Percentiles rank a stretch among this genome's conserved stretches.
Evolutionary conservation across 2,888 invertebrate genomes (phyloP).

Genomic region (Cecidostiba fungosa): DNA sequence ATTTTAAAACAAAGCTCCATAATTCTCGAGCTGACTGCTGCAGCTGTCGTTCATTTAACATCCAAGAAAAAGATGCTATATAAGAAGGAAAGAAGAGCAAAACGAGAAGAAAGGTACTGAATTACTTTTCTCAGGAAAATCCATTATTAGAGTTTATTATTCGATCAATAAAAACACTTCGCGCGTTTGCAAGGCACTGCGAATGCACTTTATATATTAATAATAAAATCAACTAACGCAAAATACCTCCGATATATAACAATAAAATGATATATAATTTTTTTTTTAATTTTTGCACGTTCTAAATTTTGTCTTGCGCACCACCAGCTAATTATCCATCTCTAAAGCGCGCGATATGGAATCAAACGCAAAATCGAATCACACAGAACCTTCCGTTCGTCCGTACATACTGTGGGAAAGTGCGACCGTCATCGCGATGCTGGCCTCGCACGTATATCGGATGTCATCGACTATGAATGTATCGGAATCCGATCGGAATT

Average conservation of each 20-base stretch:
- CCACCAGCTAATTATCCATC: not conserved
- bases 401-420: slow-evolving; percentile 32
- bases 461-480: slow-evolving; percentile 64
- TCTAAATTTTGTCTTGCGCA: not conserved
- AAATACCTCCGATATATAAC: not conserved
- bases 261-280: no score
- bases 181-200: not conserved
- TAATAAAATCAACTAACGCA: not conserved
- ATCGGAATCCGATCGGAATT: slow-evolving; percentile 71
- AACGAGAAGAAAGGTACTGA: not conserved
- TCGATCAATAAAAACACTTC: slow-evolving; percentile 25
- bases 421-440: slow-evolving; percentile 27
- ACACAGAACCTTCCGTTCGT: not conserved
- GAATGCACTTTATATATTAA: not conserved
- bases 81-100: not conserved
- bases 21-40: slow-evolving; percentile 45
- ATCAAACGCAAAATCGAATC: slow-evolving; percentile 35
- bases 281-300: not conserved
- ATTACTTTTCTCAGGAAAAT: slow-evolving; percentile 17
- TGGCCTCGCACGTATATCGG: slow-evolving; percentile 59
- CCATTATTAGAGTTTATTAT: slow-evolving; percentile 39
- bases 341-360: slow-evolving; percentile 1
- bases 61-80: slow-evolving; percentile 30
- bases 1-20: slow-evolving; percentile 56
- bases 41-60: slow-evolving; percentile 50